Evolutionary conservation across 1,140 invertebrate genomes (phyloP).

Genomic region (Drosophila setifemur): DNA sequence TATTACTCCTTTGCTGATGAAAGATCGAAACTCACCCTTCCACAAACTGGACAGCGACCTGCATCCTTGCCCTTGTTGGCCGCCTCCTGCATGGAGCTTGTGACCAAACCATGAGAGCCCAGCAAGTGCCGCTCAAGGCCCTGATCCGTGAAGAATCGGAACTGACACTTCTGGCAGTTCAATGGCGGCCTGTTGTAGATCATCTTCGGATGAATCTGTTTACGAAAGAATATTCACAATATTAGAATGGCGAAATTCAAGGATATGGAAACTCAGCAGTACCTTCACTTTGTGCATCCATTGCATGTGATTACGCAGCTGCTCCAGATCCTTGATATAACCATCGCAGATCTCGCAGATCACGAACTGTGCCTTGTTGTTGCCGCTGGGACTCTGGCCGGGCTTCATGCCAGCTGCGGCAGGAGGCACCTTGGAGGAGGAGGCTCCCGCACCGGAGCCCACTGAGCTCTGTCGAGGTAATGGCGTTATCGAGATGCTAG

Average conservation of each 20-base stretch:
- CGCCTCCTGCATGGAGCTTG: slow-evolving; percentile 97
- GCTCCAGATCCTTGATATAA: slow-evolving; percentile 96
- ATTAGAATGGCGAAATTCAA: neutral
- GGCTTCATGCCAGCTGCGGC: slow-evolving; percentile 83
- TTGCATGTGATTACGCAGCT: slow-evolving; percentile 96
- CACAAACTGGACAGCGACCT: slow-evolving; percentile 96
- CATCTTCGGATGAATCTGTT: slow-evolving; percentile 95
- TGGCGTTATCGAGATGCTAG: slow-evolving; percentile 95
- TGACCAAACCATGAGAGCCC: slow-evolving; percentile 96
- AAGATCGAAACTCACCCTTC: slow-evolving; percentile 86
- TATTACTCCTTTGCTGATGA: neutral
- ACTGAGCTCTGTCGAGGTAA: slow-evolving; percentile 87
- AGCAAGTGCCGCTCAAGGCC: slow-evolving; percentile 95
- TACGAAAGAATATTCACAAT: neutral
- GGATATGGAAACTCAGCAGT: slow-evolving; percentile 36
- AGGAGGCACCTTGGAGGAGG: slow-evolving; percentile 82
- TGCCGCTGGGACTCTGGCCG: slow-evolving; percentile 80
- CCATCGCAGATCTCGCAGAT: slow-evolving; percentile 98
- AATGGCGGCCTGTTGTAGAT: slow-evolving; percentile 96
- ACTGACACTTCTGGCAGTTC: slow-evolving; percentile 98
- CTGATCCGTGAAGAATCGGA: slow-evolving; percentile 89
- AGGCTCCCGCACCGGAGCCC: slow-evolving; percentile 60
- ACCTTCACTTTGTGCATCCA: slow-evolving; percentile 97
- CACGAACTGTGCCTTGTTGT: slow-evolving; percentile 91
- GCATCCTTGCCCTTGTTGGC: slow-evolving; percentile 97